Conservation (phyloP, 2,888 invertebrate species). For the Dioctria rufipes region DNA sequence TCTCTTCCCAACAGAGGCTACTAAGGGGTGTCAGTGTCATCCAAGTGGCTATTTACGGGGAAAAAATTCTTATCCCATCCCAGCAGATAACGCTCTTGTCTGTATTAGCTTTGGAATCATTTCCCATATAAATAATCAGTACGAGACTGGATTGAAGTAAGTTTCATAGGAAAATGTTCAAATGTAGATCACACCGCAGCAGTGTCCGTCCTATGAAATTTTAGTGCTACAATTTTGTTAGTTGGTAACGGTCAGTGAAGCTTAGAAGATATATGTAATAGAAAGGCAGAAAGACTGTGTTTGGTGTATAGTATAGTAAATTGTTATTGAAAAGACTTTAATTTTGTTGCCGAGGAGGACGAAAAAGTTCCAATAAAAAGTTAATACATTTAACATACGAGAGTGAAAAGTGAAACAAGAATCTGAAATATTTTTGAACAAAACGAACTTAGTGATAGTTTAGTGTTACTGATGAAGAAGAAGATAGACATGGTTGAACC, state of each 20-base stretch:
- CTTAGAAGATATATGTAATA: not conserved
- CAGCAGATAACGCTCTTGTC: slow-evolving; percentile 28
- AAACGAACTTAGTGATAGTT: slow-evolving; percentile 13
- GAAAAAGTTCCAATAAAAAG: not conserved
- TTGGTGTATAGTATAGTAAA: not conserved
- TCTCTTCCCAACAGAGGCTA: too few relatives aligned
- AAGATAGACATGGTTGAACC: slow-evolving; percentile 66
- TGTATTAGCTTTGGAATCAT: slow-evolving; percentile 1
- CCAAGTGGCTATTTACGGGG: not conserved
- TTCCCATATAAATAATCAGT: slow-evolving; percentile 51
- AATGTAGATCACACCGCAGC: slow-evolving; percentile 29
- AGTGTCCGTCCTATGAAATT: not conserved
- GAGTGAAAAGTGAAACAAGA: slow-evolving; percentile 15
- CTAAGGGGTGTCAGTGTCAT: too few relatives aligned
- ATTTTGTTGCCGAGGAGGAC: too few relatives aligned
- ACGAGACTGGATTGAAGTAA: slow-evolving; percentile 17
- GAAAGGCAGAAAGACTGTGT: slow-evolving; percentile 10
- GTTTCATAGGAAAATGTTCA: slow-evolving; percentile 38
- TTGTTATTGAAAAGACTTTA: too few relatives aligned
- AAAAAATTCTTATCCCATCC: slow-evolving; percentile 8
- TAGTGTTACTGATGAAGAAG: slow-evolving; percentile 40
- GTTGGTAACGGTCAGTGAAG: slow-evolving; percentile 45
- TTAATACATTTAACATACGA: not conserved
- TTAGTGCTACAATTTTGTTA: not conserved
- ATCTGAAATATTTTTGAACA: not conserved